Evolutionary conservation across 2,888 invertebrate species (phyloP), one percentile per base, ranked within the genome.

Genomic region (Cylloceria caligata): DNA sequence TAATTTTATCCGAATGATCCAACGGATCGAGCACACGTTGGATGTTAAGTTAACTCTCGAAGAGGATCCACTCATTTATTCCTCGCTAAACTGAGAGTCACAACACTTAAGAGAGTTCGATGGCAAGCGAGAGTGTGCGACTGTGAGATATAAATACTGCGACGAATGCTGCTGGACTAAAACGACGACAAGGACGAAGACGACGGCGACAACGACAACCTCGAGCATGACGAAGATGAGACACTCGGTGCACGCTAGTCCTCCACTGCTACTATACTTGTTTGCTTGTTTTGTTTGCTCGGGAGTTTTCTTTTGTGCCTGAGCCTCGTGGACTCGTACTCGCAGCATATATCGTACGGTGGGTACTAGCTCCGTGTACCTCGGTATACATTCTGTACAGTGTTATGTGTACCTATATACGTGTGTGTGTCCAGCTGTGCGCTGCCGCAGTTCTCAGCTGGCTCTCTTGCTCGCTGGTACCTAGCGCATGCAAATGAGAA

Each of bases 241-340:
- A 49, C 62, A 52, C 55, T 21, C 21, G 42, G 60, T 34, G 57
- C 27, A 45, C 45, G 30, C 45, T 45, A 45, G n/a, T 76, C 39
- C 27, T 42, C 39, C 55, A 39, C 55, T 24, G 7, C 69, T 11
- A 71, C 49, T 34, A 47, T 27, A 68, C 77, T 89, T 89, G 87
- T 89, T 90, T 88, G 87, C 87, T 82, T 86, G 87, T 89, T 88
- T 88, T 87, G 87, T 90, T 88, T 89, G 86, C 88, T 86, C 88
- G 80, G 84, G 88, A 87, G 83, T 90, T 88, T 88, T 88, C 88
- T 88, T 87, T 88, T 89, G 89, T 86, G 86, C 87, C 55, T 36
- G 39, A 60, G 57, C 52, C 69, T 42, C 76, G 60, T 45, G 49
- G 60, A 68, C 78, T 68, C 64, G 64, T 69, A 34, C 27, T 39